These are phyloP conservation scores for Eptesicus fuscus DNA, from an alignment of 2,113 vertebrate species.

Conservation along the genomic window DNA sequence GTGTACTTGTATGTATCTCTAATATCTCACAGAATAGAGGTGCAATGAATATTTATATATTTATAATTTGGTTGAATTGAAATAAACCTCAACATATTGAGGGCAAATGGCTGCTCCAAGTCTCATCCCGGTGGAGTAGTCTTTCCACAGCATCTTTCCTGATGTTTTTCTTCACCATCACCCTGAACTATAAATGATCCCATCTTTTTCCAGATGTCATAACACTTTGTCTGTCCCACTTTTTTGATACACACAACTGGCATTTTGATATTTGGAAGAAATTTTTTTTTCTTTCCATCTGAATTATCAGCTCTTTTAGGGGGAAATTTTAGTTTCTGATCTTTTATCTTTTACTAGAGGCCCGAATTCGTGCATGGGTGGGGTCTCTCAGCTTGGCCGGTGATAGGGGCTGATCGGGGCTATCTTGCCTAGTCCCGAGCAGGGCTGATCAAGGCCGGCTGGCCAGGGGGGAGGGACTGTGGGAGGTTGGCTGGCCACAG, in stretches of 20 bases:
- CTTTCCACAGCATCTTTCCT: neutral
- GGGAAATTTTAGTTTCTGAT: neutral
- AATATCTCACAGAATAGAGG: neutral
- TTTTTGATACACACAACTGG: neutral
- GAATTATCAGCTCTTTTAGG: neutral
- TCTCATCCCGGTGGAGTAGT: neutral
- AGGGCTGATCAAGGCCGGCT: too few species aligned
- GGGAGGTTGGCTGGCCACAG: too few species aligned
- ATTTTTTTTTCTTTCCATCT: neutral
- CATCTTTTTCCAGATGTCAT: neutral
- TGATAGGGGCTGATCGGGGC: too few species aligned
- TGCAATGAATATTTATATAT: neutral
- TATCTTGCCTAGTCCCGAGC: too few species aligned
- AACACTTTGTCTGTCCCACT: neutral
- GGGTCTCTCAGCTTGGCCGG: too few species aligned
- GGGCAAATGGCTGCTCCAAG: neutral
- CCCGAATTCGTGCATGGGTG: too few species aligned
- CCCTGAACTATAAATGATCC: neutral
- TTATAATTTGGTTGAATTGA: neutral
- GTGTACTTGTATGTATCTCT: neutral
- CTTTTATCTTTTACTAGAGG: neutral
- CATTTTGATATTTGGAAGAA: neutral
- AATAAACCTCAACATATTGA: neutral
- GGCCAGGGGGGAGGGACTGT: too few species aligned
- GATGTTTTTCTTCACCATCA: neutral